Percentiles rank a stretch among this genome's conserved stretches.
Conservation (phyloP, 2,888 invertebrate genomes). For the Drosophila pullipes region DNA sequence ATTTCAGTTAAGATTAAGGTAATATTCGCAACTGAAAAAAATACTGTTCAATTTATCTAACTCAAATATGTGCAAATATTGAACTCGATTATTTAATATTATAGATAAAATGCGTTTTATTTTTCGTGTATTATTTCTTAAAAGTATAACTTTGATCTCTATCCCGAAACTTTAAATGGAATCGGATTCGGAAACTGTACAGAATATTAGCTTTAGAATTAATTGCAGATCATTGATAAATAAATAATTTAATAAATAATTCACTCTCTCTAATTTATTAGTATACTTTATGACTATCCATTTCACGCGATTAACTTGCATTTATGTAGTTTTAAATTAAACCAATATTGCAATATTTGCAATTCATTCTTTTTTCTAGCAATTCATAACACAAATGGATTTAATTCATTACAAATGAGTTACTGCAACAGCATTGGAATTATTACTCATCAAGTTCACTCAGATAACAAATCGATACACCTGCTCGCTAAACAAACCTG, state of each 20-base stretch:
- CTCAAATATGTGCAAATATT: background rate
- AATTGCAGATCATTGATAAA: background rate
- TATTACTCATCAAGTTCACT: constrained; percentile 47
- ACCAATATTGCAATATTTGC: background rate
- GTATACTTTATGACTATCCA: background rate
- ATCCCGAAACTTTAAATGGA: background rate
- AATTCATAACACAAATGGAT: background rate
- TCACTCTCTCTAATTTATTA: background rate
- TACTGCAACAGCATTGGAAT: constrained; percentile 1
- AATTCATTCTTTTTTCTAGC: background rate
- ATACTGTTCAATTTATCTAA: too few species aligned
- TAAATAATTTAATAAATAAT: background rate
- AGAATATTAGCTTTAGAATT: background rate
- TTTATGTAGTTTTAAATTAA: background rate
- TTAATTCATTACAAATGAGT: constrained; percentile 6
- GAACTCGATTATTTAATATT: background rate
- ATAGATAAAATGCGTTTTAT: background rate
- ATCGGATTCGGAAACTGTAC: background rate
- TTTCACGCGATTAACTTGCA: background rate
- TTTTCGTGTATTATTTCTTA: background rate
- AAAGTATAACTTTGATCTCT: background rate
- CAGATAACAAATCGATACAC: constrained; percentile 51
- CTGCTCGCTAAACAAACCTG: constrained; percentile 33
- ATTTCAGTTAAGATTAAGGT: background rate
- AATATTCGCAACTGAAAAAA: too few species aligned